Evolutionary conservation across 2,113 vertebrate genomes (phyloP).

Genomic region (Leptobrachium ailaonicum): DNA sequence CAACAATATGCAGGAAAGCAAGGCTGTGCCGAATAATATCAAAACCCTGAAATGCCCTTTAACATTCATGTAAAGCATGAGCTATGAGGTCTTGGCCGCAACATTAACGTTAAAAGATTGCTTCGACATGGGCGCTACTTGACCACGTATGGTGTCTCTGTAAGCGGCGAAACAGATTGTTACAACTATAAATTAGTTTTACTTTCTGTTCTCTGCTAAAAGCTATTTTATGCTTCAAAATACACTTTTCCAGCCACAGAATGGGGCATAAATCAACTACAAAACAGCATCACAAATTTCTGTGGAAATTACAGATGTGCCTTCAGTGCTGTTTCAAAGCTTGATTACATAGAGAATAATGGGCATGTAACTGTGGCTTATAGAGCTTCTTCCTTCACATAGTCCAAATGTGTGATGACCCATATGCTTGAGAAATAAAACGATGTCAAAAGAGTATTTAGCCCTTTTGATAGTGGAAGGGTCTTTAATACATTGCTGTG

Average conservation of each 20-base stretch:
- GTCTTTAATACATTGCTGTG: slow-evolving; percentile 30
- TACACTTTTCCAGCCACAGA: slow-evolving; percentile 28
- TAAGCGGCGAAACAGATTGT: slow-evolving; percentile 26
- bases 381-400: slow-evolving; percentile 21
- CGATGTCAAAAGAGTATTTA: slow-evolving; percentile 37
- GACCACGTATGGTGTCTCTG: slow-evolving; percentile 6
- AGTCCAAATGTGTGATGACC: slow-evolving; percentile 36
- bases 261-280: slow-evolving; percentile 44
- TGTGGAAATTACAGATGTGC: slow-evolving; percentile 32
- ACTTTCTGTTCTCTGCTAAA: slow-evolving; percentile 33
- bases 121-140: background rate
- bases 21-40: too few relatives aligned
- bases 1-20: too few relatives aligned
- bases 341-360: slow-evolving; percentile 43
- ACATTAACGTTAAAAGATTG: background rate
- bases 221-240: slow-evolving; percentile 45
- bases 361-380: slow-evolving; percentile 27
- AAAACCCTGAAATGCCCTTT: background rate
- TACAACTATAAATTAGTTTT: slow-evolving; percentile 39
- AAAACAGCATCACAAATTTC: slow-evolving; percentile 33
- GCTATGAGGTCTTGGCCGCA: background rate
- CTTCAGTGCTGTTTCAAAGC: slow-evolving; percentile 35
- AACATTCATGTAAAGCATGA: slow-evolving; percentile 8
- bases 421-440: slow-evolving; percentile 36
- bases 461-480: slow-evolving; percentile 27